phyloP scores from a whole-genome alignment of 2,797 vertebrate species.

The Masticophis lateralis region DNA sequence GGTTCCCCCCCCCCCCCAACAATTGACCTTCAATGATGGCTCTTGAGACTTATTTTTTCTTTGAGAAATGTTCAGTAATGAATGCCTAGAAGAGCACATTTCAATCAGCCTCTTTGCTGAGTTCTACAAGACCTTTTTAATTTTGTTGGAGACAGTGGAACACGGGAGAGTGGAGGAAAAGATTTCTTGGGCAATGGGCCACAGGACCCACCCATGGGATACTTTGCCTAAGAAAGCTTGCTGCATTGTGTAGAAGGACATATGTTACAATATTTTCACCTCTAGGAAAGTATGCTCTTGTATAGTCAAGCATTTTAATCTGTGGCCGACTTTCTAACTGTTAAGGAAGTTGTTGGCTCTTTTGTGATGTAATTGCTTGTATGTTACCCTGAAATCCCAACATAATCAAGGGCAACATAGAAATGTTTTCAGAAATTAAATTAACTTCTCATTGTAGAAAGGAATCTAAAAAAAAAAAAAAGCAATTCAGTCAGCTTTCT shows the following conservation, averaged over 20 bases:
- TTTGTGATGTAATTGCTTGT: neutral
- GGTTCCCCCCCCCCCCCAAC: slow-evolving; percentile 10
- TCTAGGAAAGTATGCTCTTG: neutral
- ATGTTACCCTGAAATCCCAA: neutral
- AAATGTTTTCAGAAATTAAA: neutral
- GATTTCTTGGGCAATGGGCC: neutral
- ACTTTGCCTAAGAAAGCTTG: no score
- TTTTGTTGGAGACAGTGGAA: neutral
- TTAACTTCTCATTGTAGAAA: neutral
- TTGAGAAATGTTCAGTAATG: neutral
- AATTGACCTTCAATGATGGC: neutral
- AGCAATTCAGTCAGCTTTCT: neutral
- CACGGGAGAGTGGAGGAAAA: neutral
- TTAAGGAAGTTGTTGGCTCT: neutral
- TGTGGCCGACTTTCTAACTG: neutral
- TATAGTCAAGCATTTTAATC: neutral
- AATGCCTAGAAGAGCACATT: neutral
- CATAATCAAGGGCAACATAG: neutral
- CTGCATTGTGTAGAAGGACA: neutral
- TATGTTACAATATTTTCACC: neutral
- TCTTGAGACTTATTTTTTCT: neutral
- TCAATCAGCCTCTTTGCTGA: neutral
- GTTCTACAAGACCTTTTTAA: neutral
- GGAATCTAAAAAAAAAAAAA: neutral
- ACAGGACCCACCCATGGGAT: neutral